A percentile compares a stretch with the other conserved stretches of the same genome.
Evolutionary conservation across 1,140 invertebrate genomes (phyloP).

Genomic region (Drosophila tani): DNA sequence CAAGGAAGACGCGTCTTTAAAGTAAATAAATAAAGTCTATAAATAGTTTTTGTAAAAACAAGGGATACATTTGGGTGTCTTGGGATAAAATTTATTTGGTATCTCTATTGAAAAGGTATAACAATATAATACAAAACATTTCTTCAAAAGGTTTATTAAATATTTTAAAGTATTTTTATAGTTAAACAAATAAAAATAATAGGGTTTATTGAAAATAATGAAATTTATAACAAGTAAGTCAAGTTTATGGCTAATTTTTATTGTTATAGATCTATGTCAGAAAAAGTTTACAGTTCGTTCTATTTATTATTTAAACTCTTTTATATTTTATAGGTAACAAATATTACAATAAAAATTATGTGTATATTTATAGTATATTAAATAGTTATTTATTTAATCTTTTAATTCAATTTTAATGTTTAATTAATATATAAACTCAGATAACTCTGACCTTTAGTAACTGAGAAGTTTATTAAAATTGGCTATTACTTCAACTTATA

Average conservation of each 20-base stretch:
- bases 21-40: slow-evolving; percentile 10
- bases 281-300: neutral
- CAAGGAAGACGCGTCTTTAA: slow-evolving; percentile 13
- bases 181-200: too few relatives aligned
- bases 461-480: too few relatives aligned
- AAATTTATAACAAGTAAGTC: neutral
- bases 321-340: too few relatives aligned
- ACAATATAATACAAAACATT: neutral
- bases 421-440: neutral
- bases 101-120: neutral
- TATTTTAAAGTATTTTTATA: neutral
- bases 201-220: neutral
- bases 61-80: neutral
- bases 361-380: neutral
- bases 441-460: too few relatives aligned
- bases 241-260: neutral
- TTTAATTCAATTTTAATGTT: too few relatives aligned
- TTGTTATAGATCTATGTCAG: neutral
- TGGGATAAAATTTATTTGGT: neutral
- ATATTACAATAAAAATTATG: too few relatives aligned
- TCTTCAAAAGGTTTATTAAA: neutral
- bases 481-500: too few relatives aligned
- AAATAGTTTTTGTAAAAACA: slow-evolving; percentile 9
- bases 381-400: too few relatives aligned
- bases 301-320: neutral